These are phyloP conservation scores for Pelodiscus sinensis DNA, from an alignment of 2,113 vertebrate genomes.

Conservation along the genomic window DNA sequence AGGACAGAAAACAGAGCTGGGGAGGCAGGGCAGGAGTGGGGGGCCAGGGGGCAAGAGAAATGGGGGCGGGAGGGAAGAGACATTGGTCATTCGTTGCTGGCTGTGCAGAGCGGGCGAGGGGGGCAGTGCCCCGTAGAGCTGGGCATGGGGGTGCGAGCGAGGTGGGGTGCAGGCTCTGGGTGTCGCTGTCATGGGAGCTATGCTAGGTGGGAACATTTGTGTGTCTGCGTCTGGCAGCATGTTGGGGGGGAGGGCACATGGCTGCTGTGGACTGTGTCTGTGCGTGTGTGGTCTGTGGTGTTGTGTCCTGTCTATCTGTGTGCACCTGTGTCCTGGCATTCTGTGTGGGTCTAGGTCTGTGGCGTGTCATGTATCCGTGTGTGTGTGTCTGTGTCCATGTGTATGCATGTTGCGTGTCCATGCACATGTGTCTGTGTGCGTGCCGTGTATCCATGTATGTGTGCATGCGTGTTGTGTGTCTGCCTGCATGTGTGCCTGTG, in stretches of 20 bases:
- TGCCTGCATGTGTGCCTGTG: no score
- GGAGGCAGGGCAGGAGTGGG: background rate
- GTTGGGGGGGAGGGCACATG: no score
- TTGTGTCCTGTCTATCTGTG: background rate
- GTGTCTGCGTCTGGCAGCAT: background rate
- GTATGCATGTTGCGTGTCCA: background rate
- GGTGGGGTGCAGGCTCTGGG: no score
- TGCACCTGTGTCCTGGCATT: background rate
- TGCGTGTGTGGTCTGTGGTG: no score
- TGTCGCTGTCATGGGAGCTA: background rate
- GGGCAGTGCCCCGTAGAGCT: background rate
- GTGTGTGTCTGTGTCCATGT: background rate
- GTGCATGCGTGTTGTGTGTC: background rate
- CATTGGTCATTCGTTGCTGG: no score
- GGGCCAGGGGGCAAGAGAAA: background rate
- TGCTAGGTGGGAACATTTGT: background rate
- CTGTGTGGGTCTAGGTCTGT: background rate
- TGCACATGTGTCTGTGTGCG: no score
- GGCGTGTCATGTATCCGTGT: background rate
- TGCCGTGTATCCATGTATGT: background rate
- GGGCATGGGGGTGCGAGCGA: background rate
- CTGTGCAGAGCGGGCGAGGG: background rate
- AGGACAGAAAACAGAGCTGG: no score
- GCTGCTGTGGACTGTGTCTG: no score
- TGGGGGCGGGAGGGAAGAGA: no score